A percentile compares a stretch with the other conserved stretches of the same genome.
These are phyloP conservation scores for Actenoides hombroni DNA, from an alignment of 2,113 vertebrate genomes.

Conservation along the genomic window DNA sequence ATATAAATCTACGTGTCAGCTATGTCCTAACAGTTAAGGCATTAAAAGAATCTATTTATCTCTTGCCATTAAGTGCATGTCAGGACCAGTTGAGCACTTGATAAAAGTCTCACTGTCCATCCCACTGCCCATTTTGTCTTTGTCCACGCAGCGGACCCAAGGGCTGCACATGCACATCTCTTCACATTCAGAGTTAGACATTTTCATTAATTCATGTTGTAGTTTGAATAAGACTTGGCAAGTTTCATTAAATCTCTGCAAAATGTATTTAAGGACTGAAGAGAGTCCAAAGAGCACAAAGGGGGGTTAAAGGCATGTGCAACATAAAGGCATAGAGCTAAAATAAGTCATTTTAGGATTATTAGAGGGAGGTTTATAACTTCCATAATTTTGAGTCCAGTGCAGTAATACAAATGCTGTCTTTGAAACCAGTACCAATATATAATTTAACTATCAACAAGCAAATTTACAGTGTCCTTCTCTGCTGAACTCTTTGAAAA, in stretches of 20 bases:
- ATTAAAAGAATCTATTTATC: slow-evolving; percentile 56
- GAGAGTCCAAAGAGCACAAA: background rate
- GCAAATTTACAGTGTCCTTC: background rate
- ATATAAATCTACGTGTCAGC: slow-evolving; percentile 30
- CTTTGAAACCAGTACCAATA: background rate
- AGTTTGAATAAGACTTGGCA: background rate
- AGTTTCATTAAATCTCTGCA: background rate
- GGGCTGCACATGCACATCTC: background rate
- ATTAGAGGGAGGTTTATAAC: background rate
- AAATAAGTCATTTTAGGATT: background rate
- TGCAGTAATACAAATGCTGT: background rate
- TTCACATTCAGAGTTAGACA: background rate
- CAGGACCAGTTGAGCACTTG: slow-evolving; percentile 12
- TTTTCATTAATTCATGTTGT: background rate
- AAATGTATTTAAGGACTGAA: background rate
- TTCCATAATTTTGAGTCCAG: background rate
- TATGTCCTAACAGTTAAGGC: slow-evolving; percentile 58
- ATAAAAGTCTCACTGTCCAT: slow-evolving; percentile 30
- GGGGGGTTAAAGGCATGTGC: background rate
- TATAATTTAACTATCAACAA: background rate
- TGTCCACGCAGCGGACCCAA: background rate
- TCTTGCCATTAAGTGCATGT: slow-evolving; percentile 41
- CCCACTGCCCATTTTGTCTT: background rate
- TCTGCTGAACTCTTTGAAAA: background rate
- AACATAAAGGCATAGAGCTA: background rate